These are phyloP conservation scores for Lepidochitona cinerea DNA, from an alignment of 2,888 invertebrate genomes.

Conservation along the genomic window DNA sequence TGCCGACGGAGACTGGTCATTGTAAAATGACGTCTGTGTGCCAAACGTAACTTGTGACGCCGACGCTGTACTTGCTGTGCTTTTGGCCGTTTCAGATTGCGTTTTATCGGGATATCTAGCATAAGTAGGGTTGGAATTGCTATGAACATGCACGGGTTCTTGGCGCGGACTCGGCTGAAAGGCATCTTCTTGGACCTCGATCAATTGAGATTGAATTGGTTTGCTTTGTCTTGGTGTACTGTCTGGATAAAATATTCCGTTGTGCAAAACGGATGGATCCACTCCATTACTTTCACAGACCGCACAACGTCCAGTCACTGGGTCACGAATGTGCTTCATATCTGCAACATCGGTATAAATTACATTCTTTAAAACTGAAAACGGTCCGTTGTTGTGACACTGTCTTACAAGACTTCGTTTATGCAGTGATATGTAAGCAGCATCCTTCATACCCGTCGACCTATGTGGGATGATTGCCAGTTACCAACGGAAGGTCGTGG, in stretches of 20 bases:
- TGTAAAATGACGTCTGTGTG: background rate
- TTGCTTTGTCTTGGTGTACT: background rate
- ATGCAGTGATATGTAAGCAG: too few relatives aligned
- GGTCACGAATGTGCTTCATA: background rate
- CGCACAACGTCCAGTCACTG: background rate
- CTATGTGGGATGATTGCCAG: too few relatives aligned
- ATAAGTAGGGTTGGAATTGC: background rate
- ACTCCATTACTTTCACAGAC: background rate
- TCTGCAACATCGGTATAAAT: too few relatives aligned
- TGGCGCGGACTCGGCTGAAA: background rate
- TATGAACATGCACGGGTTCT: background rate
- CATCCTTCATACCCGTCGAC: too few relatives aligned
- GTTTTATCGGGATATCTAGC: background rate
- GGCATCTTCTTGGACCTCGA: background rate
- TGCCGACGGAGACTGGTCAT: background rate
- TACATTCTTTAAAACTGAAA: too few relatives aligned
- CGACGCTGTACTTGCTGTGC: background rate
- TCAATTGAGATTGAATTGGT: background rate
- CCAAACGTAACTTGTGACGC: background rate
- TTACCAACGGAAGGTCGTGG: too few relatives aligned
- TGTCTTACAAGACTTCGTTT: too few relatives aligned
- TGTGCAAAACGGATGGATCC: background rate
- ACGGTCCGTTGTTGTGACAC: too few relatives aligned
- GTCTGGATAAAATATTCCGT: background rate
- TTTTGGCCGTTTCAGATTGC: background rate